phyloP scores from a whole-genome alignment of 1,140 invertebrate genomes.

The Colletes latitarsis region DNA sequence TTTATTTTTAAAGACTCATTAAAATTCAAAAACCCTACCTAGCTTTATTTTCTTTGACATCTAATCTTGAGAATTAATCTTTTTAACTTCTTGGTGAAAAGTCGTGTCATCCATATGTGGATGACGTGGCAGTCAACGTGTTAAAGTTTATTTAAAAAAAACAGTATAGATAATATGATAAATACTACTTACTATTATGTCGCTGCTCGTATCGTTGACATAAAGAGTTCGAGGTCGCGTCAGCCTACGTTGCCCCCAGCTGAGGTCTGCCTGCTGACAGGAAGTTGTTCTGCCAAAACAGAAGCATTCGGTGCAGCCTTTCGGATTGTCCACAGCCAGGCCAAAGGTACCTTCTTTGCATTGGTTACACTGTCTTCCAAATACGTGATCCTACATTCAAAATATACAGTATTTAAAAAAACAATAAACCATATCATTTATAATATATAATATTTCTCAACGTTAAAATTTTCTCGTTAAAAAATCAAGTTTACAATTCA shows the following conservation, averaged over 20 bases:
- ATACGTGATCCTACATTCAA: conserved; percentile 85
- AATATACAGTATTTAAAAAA: not conserved
- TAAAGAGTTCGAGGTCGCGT: conserved; percentile 82
- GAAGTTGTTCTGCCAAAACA: conserved; percentile 91
- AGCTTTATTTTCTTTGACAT: too few species aligned
- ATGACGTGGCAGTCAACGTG: too few species aligned
- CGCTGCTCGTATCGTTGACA: conserved; percentile 81
- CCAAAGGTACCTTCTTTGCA: conserved; percentile 94
- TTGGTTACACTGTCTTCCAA: conserved; percentile 90
- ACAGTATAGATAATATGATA: not conserved
- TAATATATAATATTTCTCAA: too few species aligned
- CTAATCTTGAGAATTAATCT: too few species aligned
- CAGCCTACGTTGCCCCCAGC: conserved; percentile 88
- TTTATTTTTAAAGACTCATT: too few species aligned
- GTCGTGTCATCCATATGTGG: too few species aligned
- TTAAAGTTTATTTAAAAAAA: too few species aligned
- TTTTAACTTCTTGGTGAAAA: too few species aligned
- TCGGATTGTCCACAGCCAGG: conserved; percentile 85
- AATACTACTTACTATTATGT: conserved; percentile 77
- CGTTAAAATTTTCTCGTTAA: too few species aligned
- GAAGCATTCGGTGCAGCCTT: conserved; percentile 94
- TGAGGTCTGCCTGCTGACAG: conserved; percentile 89
- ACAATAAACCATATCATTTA: not conserved
- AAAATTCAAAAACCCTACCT: too few species aligned
- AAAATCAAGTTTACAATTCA: too few species aligned